Evolutionary conservation across 2,113 vertebrate species (phyloP).

Genomic region (Salvelinus namaycush): DNA sequence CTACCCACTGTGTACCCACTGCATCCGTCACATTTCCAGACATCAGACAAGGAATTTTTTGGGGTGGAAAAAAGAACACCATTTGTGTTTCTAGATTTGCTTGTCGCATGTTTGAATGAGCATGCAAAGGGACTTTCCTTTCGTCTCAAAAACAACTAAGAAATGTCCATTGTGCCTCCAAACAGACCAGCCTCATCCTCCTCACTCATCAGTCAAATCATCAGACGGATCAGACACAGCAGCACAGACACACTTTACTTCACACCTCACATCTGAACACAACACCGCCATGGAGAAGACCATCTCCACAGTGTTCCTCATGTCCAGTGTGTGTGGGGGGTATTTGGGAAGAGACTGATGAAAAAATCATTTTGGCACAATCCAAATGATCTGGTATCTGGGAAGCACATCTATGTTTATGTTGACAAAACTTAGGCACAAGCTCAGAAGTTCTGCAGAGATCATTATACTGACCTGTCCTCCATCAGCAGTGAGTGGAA

Average conservation of each 20-base stretch:
- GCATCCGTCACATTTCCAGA: no score
- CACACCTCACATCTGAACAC: not conserved
- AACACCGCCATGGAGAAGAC: not conserved
- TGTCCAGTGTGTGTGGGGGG: not conserved
- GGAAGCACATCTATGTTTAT: not conserved
- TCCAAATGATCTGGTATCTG: not conserved
- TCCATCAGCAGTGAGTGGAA: not conserved
- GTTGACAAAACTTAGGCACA: not conserved
- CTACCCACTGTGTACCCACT: no score
- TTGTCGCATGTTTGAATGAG: no score
- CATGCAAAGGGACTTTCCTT: no score
- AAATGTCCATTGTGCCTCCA: no score
- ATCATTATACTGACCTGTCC: not conserved
- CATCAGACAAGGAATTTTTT: no score
- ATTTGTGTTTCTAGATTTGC: no score
- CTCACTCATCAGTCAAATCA: not conserved
- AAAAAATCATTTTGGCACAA: not conserved
- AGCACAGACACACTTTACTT: not conserved
- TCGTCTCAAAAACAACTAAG: no score
- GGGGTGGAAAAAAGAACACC: no score
- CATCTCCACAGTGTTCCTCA: not conserved
- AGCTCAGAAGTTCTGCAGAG: not conserved
- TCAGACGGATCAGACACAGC: not conserved
- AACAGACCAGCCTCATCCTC: no score
- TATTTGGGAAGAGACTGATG: not conserved